phyloP scores from a whole-genome alignment of 2,888 invertebrate species.

The Ecdyonurus torrentis region DNA sequence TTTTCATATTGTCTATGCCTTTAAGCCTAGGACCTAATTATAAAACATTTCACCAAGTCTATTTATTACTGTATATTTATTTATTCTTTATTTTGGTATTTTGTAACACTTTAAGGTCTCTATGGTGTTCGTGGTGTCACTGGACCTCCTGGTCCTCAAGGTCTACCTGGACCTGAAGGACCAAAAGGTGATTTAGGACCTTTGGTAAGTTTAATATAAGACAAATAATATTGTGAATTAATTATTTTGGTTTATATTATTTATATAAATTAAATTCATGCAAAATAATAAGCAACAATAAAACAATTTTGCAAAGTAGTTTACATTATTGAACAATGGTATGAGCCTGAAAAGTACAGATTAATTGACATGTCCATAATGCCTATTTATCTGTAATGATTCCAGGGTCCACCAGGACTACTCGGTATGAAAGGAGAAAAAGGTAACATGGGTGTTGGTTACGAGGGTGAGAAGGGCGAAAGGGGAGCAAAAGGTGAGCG shows the following conservation, averaged over 20 bases:
- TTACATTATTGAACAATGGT: too few species aligned
- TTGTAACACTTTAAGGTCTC: too few species aligned
- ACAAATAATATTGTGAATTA: background rate
- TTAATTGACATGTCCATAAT: constrained; percentile 10
- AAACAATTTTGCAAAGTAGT: background rate
- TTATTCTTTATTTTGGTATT: too few species aligned
- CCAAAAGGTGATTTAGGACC: constrained; percentile 42
- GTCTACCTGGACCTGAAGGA: constrained; percentile 40
- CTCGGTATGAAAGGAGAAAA: constrained; percentile 54
- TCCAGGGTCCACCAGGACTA: constrained; percentile 47
- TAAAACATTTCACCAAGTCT: too few species aligned
- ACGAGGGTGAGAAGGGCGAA: constrained; percentile 39
- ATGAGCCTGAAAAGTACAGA: background rate
- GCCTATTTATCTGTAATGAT: constrained; percentile 11
- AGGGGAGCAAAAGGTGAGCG: constrained; percentile 48
- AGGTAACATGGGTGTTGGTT: constrained; percentile 40
- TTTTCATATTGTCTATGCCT: too few species aligned
- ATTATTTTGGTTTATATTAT: background rate
- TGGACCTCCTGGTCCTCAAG: constrained; percentile 45
- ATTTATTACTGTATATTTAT: too few species aligned
- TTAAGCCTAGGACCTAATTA: too few species aligned
- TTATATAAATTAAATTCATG: background rate
- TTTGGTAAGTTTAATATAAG: constrained; percentile 27
- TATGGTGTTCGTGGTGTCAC: constrained; percentile 48
- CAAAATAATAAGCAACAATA: background rate